Conservation (phyloP, 2,113 vertebrate genomes). For the Dicrurus megarhynchus region DNA sequence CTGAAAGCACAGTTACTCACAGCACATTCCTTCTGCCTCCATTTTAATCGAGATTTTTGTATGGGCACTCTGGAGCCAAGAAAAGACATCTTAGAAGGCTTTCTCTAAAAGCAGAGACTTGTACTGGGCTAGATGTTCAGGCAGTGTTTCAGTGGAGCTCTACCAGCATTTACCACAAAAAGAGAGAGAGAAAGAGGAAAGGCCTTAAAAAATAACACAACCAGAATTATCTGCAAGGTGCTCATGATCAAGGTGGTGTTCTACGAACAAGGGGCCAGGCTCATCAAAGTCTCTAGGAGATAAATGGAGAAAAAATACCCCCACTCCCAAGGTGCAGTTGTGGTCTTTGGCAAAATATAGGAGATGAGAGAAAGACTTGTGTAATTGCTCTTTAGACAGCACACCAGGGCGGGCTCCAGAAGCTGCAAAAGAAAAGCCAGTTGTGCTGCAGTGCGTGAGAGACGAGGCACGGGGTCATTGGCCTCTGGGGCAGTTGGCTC, state of each 20-base stretch:
- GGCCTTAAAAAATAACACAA: not conserved
- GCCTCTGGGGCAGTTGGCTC: not conserved
- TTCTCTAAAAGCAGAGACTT: not conserved
- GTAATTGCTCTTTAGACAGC: not conserved
- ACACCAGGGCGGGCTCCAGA: not conserved
- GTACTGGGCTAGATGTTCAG: not conserved
- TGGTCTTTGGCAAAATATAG: not conserved
- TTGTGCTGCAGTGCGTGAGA: not conserved
- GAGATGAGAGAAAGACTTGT: not conserved
- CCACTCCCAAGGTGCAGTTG: not conserved
- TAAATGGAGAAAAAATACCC: not conserved
- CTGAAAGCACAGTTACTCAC: not conserved
- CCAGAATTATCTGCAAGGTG: not conserved
- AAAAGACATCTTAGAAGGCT: not conserved
- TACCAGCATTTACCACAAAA: not conserved
- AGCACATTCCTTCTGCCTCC: not conserved
- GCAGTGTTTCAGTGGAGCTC: not conserved
- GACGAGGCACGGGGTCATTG: not conserved
- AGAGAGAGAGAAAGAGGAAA: not conserved
- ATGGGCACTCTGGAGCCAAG: not conserved
- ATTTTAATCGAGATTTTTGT: not conserved
- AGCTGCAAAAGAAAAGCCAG: not conserved
- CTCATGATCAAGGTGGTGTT: not conserved
- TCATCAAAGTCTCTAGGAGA: not conserved
- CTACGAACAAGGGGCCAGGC: not conserved